Evolutionary conservation across 2,888 invertebrate genomes (phyloP), one percentile per base, ranked within the genome.

Genomic region (Amphiduros pacificus): DNA sequence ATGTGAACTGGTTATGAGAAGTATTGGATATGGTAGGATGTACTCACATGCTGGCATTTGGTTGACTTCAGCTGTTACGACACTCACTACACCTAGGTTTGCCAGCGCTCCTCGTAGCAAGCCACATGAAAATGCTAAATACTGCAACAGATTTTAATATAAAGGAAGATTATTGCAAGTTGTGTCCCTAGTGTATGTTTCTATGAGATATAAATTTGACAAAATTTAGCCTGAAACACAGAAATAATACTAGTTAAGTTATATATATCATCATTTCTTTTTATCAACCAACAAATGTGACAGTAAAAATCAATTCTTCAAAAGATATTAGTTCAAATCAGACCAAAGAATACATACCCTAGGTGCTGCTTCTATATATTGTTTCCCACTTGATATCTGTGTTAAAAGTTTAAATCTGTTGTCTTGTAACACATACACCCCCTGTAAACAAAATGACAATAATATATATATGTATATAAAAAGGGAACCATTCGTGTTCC

Each of bases 381-480:
- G 96, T 75, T 92, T 89, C 3, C 92, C 91, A 73, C 88, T 90
- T 2, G 94, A 93, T 71, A 99, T 89, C 76, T 90, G 91, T 11
- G 90, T 90, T 5, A 99, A 85, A 76, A 97, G 92, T 62, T 93
- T 87, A 82, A 99, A 98, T 61, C 90, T 89, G 84, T 95, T 96
- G 81, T 99, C 98, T 83, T 97, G 95, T 24, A 99, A 85, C 11
- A 99, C 97, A 85, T 98, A 99, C 56, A 97, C 93, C 11, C 98
- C 98, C 84, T 97, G 92, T 44, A 75, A 71, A 57, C 44, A 55
- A 51, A 60, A 29, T 27, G 50, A 52, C 41, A 22, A 28, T 11
- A 51, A 51, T 3, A 51, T n/a, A 51, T 9, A 48, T 20, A 11
- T 48, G 48, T 36, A 11, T 11, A 36, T 36, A 36, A 17, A 36